Base-by-base conservation (phyloP, 2,888 invertebrate genomes). In the Macroteleia sp. region DNA sequence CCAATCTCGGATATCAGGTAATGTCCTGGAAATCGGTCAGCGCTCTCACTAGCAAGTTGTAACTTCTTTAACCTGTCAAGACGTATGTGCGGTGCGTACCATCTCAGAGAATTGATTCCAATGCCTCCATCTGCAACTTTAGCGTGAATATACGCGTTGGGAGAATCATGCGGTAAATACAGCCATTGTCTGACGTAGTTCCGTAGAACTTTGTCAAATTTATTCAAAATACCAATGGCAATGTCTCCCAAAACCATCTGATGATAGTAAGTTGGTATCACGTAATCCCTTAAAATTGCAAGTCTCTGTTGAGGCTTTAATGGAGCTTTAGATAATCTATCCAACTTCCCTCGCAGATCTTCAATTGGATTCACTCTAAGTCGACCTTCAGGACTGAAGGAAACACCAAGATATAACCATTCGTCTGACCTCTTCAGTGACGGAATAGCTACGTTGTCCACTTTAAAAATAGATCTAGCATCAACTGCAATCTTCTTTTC, bases 401-500 rank as follows among this genome's bases (percentile, higher is more conserved):
- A 16, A 2, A 42, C 17, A 1, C 57, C 57, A 1, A 57, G 20
- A 12, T 57, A 57, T 0, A 1, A 30, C 57, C 57, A 57, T 3
- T 1, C 10, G 1, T 3, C 10, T 12, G 50, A 19, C 5, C 36
- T 36, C 8, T 1, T 28, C 32, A 54, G 6, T 19, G 16, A 8
- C n/a, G 17, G 20, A 1, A 44, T 44, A 10, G n/a, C n/a, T 1
- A 22, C 3, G 4, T 12, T 14, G 12, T 22, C 17, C 1, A 42
- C 22, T 0, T 32, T 1, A n/a, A 59, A 59, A 0, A 1, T 17
- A 3, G 14, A n/a, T 9, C 9, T 20, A 0, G 44, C 1, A n/a
- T 19, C 6, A 71, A 78, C 0, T 48, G 12, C 17, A 1, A 80
- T 79, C 78, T 10, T 36, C 0, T 61, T 46, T 9, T 39, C 22